A percentile compares a stretch with the other conserved stretches of the same genome.
These are phyloP conservation scores for Mesocricetus auratus DNA, from an alignment of 2,113 vertebrate species.

Conservation along the genomic window DNA sequence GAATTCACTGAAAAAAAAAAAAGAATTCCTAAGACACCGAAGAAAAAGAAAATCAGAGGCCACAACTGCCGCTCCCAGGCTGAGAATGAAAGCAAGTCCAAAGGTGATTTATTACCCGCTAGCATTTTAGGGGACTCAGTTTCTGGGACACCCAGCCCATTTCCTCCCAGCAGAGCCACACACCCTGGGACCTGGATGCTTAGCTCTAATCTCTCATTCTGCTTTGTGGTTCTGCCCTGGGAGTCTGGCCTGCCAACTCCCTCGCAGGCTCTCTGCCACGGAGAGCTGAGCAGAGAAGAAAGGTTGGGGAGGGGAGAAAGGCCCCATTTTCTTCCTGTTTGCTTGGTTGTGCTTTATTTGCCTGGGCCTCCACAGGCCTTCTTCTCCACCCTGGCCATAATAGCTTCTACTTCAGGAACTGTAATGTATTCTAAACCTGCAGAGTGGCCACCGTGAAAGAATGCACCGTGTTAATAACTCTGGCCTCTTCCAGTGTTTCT, in stretches of 20 bases:
- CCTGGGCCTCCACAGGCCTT: not conserved
- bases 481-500: not conserved
- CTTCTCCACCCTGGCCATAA: not conserved
- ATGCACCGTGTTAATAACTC: not conserved
- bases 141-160: not conserved
- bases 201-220: not conserved
- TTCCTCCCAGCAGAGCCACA: not conserved
- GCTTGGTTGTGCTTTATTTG: not conserved
- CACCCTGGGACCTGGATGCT: not conserved
- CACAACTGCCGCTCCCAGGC: not conserved
- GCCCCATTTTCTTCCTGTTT: not conserved
- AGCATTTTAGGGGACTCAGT: slow-evolving; percentile 25
- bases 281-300: not conserved
- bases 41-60: slow-evolving; percentile 21
- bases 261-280: not conserved
- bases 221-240: not conserved
- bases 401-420: not conserved
- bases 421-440: not conserved
- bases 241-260: not conserved
- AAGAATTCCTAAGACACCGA: not conserved
- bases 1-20: not conserved
- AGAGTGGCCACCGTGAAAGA: not conserved
- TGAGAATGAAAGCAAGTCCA: slow-evolving; percentile 22
- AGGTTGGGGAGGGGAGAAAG: not conserved
- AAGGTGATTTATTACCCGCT: not conserved